Base-by-base conservation (phyloP, 2,113 vertebrate species). In the Machaerirhynchus nigripectus region DNA sequence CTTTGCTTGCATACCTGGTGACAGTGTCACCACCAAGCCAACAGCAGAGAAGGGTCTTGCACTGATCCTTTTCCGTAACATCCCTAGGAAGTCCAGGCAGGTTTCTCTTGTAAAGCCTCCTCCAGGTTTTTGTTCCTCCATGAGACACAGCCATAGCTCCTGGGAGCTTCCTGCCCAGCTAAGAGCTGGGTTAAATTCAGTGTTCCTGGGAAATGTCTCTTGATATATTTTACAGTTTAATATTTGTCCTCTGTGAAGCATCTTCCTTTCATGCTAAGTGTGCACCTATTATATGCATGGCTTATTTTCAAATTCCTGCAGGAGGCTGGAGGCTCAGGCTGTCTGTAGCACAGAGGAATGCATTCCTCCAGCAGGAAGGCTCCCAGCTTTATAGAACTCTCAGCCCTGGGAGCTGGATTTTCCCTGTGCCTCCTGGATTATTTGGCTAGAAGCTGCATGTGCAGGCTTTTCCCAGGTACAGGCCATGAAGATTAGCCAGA, bases 221-320 rank as follows among this genome's bases (percentile, higher is more conserved):
- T 85, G 81, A 27, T 91, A 9, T 78, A 56, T 91, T 87, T 84
- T 79, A 22, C 2, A 6, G 65, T 60, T 95, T 84, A 89, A 40
- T 92, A 68, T 89, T 87, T 90, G 73, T 94, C 84, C 78, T 94
- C 46, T n/a, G 73, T n/a, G 69, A 89, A 87, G 57, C 74, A 42
- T 75, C 84, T 91, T 93, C 67, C 81, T 93, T 93, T 87, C 67
- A 27, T 74, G 73, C 75, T 89, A 91, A 95, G 65, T 73, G 67
- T 10, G 50, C 7, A 42, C 67, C 70, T 85, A 71, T 95, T 89
- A 87, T 18, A 82, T 61, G 84, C 81, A 56, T 87, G 80, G 84
- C 15, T 96, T 91, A 14, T 77, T 89, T 71, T 79, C 47, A 63
- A 7, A 85, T 57, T 93, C 93, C 93, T 91, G 17, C 49, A 71